Conservation (phyloP, 2,113 vertebrate species). For the Sitta europaea region DNA sequence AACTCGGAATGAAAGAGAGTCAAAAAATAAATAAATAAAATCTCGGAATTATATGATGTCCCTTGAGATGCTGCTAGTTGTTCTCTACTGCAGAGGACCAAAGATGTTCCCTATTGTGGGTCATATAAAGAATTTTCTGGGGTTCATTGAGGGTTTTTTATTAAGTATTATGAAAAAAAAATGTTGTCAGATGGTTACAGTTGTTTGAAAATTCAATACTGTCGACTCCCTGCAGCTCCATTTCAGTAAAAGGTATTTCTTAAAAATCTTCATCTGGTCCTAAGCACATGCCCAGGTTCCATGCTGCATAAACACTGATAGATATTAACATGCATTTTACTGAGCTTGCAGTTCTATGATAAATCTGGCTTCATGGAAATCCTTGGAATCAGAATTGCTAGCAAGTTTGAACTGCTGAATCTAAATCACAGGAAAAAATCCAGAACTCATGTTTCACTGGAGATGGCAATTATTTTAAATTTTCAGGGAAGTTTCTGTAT, state of each 20-base stretch:
- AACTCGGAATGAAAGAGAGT: constrained; percentile 64
- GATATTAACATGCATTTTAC: not conserved
- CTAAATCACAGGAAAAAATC: not conserved
- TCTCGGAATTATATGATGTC: constrained; percentile 69
- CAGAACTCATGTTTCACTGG: not conserved
- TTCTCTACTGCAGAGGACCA: constrained; percentile 56
- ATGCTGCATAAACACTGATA: not conserved
- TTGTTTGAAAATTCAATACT: not conserved
- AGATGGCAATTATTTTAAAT: not conserved
- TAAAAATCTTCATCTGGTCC: not conserved
- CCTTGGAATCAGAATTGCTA: not conserved
- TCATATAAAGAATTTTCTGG: not conserved
- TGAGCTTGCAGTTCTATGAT: not conserved
- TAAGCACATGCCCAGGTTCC: not conserved
- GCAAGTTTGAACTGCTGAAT: not conserved
- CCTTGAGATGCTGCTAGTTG: constrained; percentile 63
- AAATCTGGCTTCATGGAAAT: not conserved
- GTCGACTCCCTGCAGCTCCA: not conserved
- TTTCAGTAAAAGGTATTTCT: not conserved
- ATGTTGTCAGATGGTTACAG: not conserved
- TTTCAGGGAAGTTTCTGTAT: not conserved
- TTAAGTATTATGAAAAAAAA: not conserved
- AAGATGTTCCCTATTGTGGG: constrained; percentile 66
- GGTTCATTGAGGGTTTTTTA: fast-evolving
- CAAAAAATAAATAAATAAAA: constrained; percentile 59